Evolutionary conservation across 1,140 invertebrate species (phyloP).

Genomic region (Euwallacea similis): DNA sequence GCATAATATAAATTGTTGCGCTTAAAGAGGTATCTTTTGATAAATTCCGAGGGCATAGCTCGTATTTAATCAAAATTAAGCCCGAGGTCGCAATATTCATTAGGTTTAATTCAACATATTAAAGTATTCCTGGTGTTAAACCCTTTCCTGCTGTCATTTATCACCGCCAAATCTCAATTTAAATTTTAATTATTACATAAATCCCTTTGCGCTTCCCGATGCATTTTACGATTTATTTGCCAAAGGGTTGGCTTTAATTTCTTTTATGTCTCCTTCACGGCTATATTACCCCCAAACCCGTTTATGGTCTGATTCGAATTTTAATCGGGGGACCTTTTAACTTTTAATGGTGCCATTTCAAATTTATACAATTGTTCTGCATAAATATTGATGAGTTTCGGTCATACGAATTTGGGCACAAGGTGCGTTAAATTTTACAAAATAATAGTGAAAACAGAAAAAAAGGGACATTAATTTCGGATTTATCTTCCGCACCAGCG

Average conservation of each 20-base stretch:
- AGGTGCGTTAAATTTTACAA: no score
- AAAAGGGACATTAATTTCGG: slow-evolving; percentile 19
- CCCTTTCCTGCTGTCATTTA: slow-evolving; percentile 39
- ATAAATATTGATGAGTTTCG: not conserved
- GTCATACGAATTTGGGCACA: not conserved
- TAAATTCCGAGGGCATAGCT: slow-evolving; percentile 27
- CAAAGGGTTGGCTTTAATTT: slow-evolving; percentile 40
- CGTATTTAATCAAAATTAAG: slow-evolving; percentile 37
- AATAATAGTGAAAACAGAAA: not conserved
- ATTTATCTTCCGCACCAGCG: slow-evolving; percentile 26
- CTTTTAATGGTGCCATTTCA: slow-evolving; percentile 5
- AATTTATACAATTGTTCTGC: slow-evolving; percentile 17
- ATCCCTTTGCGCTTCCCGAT: slow-evolving; percentile 34
- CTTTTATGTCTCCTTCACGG: slow-evolving; percentile 30
- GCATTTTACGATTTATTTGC: slow-evolving; percentile 39
- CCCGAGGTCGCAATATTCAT: slow-evolving; percentile 39
- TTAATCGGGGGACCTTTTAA: slow-evolving; percentile 15
- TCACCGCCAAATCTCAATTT: slow-evolving; percentile 40
- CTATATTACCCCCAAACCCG: slow-evolving; percentile 18
- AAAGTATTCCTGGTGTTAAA: slow-evolving; percentile 38
- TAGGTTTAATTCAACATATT: slow-evolving; percentile 40
- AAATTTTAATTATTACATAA: slow-evolving; percentile 42
- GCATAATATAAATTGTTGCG: slow-evolving; percentile 25
- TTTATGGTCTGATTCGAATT: slow-evolving; percentile 31
- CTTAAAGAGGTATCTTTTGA: slow-evolving; percentile 28